These are phyloP conservation scores for Pseudorasbora parva DNA, from an alignment of 2,113 vertebrate genomes.

Conservation along the genomic window DNA sequence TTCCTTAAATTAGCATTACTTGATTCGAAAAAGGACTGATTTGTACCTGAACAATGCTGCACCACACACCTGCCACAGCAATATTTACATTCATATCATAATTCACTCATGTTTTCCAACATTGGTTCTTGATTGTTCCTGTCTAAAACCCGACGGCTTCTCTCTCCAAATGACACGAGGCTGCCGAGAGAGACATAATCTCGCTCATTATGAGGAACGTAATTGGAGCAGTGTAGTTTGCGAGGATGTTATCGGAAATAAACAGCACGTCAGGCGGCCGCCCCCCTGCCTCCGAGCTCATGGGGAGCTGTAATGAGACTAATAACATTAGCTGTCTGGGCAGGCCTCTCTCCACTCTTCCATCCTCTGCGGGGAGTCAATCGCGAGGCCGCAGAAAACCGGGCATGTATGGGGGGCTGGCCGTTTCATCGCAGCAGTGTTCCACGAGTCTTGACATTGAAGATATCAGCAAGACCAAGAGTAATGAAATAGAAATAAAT, in stretches of 20 bases:
- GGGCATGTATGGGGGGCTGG: slow-evolving; percentile 6
- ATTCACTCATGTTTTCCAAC: slow-evolving; percentile 9
- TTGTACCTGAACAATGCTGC: slow-evolving; percentile 8
- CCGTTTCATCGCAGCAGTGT: slow-evolving; percentile 58
- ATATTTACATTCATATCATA: slow-evolving; percentile 19
- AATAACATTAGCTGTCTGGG: slow-evolving; percentile 50
- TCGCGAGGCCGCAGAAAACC: not conserved
- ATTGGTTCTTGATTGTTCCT: slow-evolving; percentile 11
- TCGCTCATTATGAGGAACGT: slow-evolving; percentile 23
- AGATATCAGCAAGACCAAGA: slow-evolving; percentile 64
- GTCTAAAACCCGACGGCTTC: slow-evolving; percentile 2
- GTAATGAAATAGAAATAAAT: slow-evolving; percentile 14
- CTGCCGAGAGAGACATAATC: slow-evolving; percentile 23
- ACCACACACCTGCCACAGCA: not conserved
- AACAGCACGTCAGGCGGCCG: slow-evolving; percentile 61
- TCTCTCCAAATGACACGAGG: not conserved
- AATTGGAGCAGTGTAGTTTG: slow-evolving; percentile 38
- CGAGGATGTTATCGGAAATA: slow-evolving; percentile 45
- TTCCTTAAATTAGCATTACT: slow-evolving; percentile 1
- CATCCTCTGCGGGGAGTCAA: slow-evolving; percentile 59
- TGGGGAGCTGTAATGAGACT: slow-evolving; percentile 48
- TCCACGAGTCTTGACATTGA: slow-evolving; percentile 58
- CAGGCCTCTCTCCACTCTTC: slow-evolving; percentile 43
- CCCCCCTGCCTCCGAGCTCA: slow-evolving; percentile 18
- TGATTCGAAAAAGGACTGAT: not conserved